Evolutionary conservation across 2,888 invertebrate species (phyloP).

Genomic region (Hipparchia semele): DNA sequence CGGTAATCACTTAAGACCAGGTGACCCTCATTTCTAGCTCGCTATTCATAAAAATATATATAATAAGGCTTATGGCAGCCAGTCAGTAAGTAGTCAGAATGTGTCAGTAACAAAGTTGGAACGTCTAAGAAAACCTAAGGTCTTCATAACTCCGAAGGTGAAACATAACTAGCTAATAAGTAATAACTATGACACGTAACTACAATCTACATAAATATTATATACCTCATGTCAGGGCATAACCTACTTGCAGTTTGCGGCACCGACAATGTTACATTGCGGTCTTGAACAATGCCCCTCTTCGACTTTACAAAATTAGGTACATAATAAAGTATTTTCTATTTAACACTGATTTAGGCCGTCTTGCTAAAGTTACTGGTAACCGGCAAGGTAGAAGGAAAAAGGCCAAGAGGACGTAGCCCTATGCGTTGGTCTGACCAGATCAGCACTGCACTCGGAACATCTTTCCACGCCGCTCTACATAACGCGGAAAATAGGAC

Average conservation of each 20-base stretch:
- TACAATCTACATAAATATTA: background rate
- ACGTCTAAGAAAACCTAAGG: background rate
- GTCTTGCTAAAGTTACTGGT: background rate
- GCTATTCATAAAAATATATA: too few species aligned
- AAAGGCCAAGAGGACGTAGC: too few species aligned
- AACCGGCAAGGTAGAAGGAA: too few species aligned
- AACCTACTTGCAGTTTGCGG: slow-evolving; percentile 9
- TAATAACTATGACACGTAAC: slow-evolving; percentile 2
- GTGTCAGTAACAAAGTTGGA: background rate
- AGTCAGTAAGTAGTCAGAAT: background rate
- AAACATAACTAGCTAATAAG: background rate
- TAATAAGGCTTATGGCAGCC: too few species aligned
- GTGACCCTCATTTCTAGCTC: too few species aligned
- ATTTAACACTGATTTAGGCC: too few species aligned
- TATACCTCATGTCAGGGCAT: background rate
- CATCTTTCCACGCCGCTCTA: too few species aligned
- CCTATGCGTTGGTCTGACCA: too few species aligned
- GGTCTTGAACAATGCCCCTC: slow-evolving; percentile 9
- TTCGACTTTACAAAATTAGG: background rate
- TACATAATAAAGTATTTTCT: too few species aligned
- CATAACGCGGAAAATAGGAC: too few species aligned
- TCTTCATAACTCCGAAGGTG: slow-evolving; percentile 15
- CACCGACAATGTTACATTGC: slow-evolving; percentile 7
- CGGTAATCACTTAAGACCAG: too few species aligned
- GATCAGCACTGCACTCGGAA: too few species aligned